phyloP scores from a whole-genome alignment of 2,888 invertebrate genomes.

The Tridacna crocea region DNA sequence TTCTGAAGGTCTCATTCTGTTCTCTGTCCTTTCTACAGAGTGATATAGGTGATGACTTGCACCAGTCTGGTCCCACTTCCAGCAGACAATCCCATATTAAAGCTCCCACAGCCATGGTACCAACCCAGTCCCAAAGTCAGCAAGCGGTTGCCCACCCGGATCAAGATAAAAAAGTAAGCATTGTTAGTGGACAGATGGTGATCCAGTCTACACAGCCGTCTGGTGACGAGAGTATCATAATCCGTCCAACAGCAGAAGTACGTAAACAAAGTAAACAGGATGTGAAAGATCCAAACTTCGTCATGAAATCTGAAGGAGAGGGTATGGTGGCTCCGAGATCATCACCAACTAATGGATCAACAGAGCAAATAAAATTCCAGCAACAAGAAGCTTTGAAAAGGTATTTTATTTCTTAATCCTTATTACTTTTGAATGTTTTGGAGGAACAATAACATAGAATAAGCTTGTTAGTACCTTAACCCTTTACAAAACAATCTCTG shows the following conservation, averaged over 20 bases:
- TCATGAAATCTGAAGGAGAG: slow-evolving; percentile 1
- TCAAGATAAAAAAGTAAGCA: slow-evolving; percentile 57
- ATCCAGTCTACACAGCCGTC: slow-evolving; percentile 44
- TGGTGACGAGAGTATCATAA: slow-evolving; percentile 46
- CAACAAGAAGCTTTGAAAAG: slow-evolving; percentile 85
- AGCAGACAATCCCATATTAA: slow-evolving; percentile 15
- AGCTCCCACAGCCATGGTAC: slow-evolving; percentile 47
- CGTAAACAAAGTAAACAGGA: neutral
- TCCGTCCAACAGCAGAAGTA: slow-evolving; percentile 38
- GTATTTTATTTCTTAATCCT: slow-evolving; percentile 69
- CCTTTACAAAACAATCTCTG: too few species aligned
- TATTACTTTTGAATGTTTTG: too few species aligned
- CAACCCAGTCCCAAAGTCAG: slow-evolving; percentile 34
- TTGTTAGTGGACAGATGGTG: slow-evolving; percentile 62
- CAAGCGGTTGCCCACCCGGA: slow-evolving; percentile 43
- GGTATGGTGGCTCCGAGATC: slow-evolving; percentile 65
- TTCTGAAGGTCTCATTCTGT: too few species aligned
- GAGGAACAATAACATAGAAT: too few species aligned
- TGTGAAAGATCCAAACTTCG: slow-evolving; percentile 6
- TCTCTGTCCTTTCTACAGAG: slow-evolving; percentile 30
- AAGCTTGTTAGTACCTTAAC: too few species aligned
- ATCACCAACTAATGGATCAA: slow-evolving; percentile 65
- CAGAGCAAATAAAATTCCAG: slow-evolving; percentile 67
- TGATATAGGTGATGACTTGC: slow-evolving; percentile 42
- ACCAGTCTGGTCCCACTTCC: slow-evolving; percentile 33